Percentiles rank a stretch among this genome's conserved stretches.
phyloP scores from a whole-genome alignment of 2,888 invertebrate genomes.

The Hypena proboscidalis region DNA sequence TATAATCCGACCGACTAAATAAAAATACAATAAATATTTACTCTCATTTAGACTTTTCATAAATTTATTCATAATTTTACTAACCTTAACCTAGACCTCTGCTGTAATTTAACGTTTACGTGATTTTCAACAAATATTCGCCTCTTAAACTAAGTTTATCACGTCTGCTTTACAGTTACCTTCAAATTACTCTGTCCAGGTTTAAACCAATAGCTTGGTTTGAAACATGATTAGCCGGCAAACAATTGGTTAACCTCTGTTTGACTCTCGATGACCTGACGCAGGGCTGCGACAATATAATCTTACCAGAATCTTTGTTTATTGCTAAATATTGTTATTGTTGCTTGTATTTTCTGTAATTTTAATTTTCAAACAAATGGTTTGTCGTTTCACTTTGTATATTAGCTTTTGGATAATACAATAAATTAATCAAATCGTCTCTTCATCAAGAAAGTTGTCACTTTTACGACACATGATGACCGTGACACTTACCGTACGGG shows the following conservation, averaged over 20 bases:
- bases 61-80: too few species aligned
- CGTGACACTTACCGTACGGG: slow-evolving; percentile 16
- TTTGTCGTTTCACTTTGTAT: neutral
- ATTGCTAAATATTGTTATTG: too few species aligned
- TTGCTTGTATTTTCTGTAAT: too few species aligned
- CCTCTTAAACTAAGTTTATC: slow-evolving; percentile 33
- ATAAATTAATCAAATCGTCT: slow-evolving; percentile 2
- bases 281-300: slow-evolving; percentile 45
- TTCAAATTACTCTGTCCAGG: slow-evolving; percentile 56
- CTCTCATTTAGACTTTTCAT: neutral
- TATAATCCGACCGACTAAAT: neutral
- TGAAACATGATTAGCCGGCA: slow-evolving; percentile 62
- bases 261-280: slow-evolving; percentile 56
- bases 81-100: neutral
- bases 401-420: neutral
- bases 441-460: slow-evolving; percentile 5
- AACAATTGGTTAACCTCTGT: slow-evolving; percentile 64
- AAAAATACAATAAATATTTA: neutral
- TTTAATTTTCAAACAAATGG: neutral
- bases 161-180: slow-evolving; percentile 52
- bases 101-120: neutral
- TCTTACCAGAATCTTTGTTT: too few species aligned
- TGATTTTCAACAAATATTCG: slow-evolving; percentile 17
- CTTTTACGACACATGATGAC: slow-evolving; percentile 6
- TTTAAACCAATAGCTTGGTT: slow-evolving; percentile 61